Evolutionary conservation across 2,113 vertebrate genomes (phyloP), one percentile per base, ranked within the genome.

Genomic region (Corvus hawaiiensis): DNA sequence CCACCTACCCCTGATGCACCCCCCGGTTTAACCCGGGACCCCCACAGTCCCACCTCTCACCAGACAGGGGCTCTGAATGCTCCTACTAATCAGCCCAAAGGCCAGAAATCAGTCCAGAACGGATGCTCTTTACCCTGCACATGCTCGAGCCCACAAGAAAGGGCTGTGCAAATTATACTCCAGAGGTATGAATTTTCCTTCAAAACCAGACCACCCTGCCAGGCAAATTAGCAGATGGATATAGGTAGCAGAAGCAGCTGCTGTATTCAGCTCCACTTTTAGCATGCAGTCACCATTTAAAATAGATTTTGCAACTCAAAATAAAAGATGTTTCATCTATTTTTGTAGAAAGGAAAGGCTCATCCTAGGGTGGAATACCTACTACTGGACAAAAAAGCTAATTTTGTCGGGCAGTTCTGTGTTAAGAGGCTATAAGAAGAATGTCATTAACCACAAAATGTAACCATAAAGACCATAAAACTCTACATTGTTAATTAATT

Each of bases 401-500:
- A 96, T 97, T 97, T 93, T 96, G 84, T 93, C 21, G 3, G 95
- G 96, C 95, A 94, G 92, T 97, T 96, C 93, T 48, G 88, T 94
- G 93, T 93, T 97, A 97, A 97, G 91, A 90, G 81, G 96, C 97
- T 97, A 73, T 97, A 97, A 97, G 97, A 96, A 73, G 85, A 97
- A 96, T 97, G 96, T 90, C 98, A 97, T 98, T 98, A 98, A 97
- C 97, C 89, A 93, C 95, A 96, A 98, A 98, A 98, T 96, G 96
- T 97, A 98, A 98, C 98, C 97, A 98, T 98, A 97, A 97, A 98
- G 97, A 95, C 96, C 97, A 98, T 98, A 98, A 98, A 97, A 98
- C 97, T 93, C 94, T 74, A 98, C 97, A 97, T 94, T 97, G 98
- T 98, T 98, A 98, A 98, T 98, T 98, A 98, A 98, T 98, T 98